A percentile compares a stretch with the other conserved stretches of the same genome.
Evolutionary conservation across 2,888 invertebrate species (phyloP).

Genomic region (Agonopterix alstromeriana): DNA sequence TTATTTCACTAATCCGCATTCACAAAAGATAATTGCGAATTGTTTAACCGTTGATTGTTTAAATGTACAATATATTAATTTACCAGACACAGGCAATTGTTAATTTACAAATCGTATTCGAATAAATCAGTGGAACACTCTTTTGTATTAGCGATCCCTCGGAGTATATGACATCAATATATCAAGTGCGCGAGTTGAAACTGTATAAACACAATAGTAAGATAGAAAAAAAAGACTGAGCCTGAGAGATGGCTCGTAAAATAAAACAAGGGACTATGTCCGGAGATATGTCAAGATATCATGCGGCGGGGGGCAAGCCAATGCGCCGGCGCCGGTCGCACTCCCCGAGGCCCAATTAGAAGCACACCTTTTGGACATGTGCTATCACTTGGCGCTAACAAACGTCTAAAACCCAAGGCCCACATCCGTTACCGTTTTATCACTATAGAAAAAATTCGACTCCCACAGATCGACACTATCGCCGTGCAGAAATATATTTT

Average conservation of each 20-base stretch:
- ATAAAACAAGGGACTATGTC: slow-evolving; percentile 71
- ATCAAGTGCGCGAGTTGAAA: slow-evolving; percentile 55
- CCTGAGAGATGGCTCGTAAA: slow-evolving; percentile 71
- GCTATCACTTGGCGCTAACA: slow-evolving; percentile 63
- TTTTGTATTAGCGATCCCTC: slow-evolving; percentile 45
- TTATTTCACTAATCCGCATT: slow-evolving; percentile 1
- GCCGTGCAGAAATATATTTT: neutral
- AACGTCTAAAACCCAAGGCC: slow-evolving; percentile 55
- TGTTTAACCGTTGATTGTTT: neutral
- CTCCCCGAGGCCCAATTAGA: slow-evolving; percentile 71
- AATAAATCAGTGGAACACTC: slow-evolving; percentile 28
- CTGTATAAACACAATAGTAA: slow-evolving; percentile 58
- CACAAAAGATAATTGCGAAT: slow-evolving; percentile 2
- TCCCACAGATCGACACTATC: neutral
- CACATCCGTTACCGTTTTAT: slow-evolving; percentile 61
- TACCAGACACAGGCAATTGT: slow-evolving; percentile 11
- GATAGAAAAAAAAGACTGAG: slow-evolving; percentile 48
- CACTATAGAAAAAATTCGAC: slow-evolving; percentile 18
- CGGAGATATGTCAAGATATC: slow-evolving; percentile 75
- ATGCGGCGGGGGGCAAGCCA: slow-evolving; percentile 58
- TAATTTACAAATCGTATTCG: slow-evolving; percentile 21
- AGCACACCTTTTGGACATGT: slow-evolving; percentile 75
- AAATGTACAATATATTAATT: slow-evolving; percentile 4
- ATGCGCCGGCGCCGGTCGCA: slow-evolving; percentile 49
- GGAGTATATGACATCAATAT: slow-evolving; percentile 54